These are phyloP conservation scores for Tanytarsus gracilentus DNA, from an alignment of 2,888 invertebrate species.

Conservation along the genomic window DNA sequence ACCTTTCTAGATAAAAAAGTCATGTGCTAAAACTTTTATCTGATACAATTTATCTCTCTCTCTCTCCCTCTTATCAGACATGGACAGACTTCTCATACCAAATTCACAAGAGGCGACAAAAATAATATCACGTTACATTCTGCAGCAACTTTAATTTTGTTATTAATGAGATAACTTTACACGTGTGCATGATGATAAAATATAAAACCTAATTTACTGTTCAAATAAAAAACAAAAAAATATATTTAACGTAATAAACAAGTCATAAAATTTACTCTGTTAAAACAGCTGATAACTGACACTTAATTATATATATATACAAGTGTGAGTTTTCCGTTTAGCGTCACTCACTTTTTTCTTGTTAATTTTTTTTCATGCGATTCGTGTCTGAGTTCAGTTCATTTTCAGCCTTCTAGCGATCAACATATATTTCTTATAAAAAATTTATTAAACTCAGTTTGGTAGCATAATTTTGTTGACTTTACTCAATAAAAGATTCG, in stretches of 20 bases:
- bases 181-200: too few relatives aligned
- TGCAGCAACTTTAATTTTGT: constrained; percentile 46
- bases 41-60: background rate
- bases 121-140: constrained; percentile 80
- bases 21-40: background rate
- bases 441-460: constrained; percentile 3
- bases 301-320: too few relatives aligned
- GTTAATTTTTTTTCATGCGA: too few relatives aligned
- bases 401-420: too few relatives aligned
- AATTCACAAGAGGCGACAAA: constrained; percentile 85
- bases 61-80: constrained; percentile 47
- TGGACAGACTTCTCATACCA: constrained; percentile 87
- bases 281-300: too few relatives aligned
- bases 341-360: too few relatives aligned
- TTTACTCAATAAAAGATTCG: background rate
- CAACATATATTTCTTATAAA: background rate
- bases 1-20: background rate
- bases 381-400: too few relatives aligned
- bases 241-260: too few relatives aligned
- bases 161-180: background rate
- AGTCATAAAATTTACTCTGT: too few relatives aligned
- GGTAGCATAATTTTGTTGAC: background rate
- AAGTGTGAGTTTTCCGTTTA: too few relatives aligned
- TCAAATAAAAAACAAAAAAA: too few relatives aligned
- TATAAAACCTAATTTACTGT: too few relatives aligned